phyloP scores from a whole-genome alignment of 2,888 invertebrate species.

The Synergus japonicus region DNA sequence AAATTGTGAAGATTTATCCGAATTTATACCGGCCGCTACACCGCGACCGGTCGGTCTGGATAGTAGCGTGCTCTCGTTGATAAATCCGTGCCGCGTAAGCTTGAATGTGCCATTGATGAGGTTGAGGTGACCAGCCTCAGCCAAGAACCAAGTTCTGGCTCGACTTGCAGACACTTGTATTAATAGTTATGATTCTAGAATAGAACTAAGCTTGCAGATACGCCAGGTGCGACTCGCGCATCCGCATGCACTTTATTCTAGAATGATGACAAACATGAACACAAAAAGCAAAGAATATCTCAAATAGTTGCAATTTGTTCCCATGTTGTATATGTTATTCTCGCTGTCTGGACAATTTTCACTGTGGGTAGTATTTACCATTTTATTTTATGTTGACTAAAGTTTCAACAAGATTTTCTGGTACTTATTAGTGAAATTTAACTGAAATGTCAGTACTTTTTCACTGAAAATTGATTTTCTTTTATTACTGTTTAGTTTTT shows the following conservation, averaged over 20 bases:
- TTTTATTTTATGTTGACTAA: no score
- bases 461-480: background rate
- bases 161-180: constrained; percentile 70
- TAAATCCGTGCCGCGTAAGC: constrained; percentile 71
- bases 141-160: constrained; percentile 68
- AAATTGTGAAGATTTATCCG: background rate
- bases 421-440: no score
- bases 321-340: no score
- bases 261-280: constrained; percentile 46
- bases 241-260: constrained; percentile 59
- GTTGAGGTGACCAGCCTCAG: constrained; percentile 63
- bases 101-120: constrained; percentile 76
- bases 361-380: no score
- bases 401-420: no score
- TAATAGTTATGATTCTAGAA: constrained; percentile 76
- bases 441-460: no score
- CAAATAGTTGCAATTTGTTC: no score
- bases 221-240: constrained; percentile 61
- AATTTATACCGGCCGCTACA: background rate
- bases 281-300: constrained; percentile 33
- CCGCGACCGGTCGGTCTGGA: background rate
- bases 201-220: constrained; percentile 66
- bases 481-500: background rate
- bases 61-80: constrained; percentile 65
- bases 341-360: no score